Evolutionary conservation across 2,797 vertebrate genomes (phyloP), one percentile per base, ranked within the genome.

Genomic region (Typhlichthys eigenmanni): DNA sequence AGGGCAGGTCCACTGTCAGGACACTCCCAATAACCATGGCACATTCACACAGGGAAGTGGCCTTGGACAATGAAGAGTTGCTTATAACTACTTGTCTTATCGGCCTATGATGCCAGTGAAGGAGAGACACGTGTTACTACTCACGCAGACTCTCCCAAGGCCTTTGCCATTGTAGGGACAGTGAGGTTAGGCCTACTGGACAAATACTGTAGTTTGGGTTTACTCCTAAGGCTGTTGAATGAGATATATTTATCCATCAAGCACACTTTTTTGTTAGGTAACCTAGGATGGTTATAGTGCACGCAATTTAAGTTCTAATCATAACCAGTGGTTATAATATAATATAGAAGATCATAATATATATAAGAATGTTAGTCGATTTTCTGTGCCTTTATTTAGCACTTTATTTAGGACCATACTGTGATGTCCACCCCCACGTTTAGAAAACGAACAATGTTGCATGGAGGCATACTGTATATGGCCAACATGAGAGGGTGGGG

Each of bases 61-160:
- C 85, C 88, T 87, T 81, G 85, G 83, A 92, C 90, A 92, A 90
- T 88, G 80, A 86, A 72, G 62, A 82, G 80, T 74, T 91, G 88
- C 89, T 69, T 88, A 52, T 78, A 64, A 72, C 58, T 16, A 78
- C 86, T 70, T 62, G 71, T 89, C 81, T 88, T 88, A 90, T 90
- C 86, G 71, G 75, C 72, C 76, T 79, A 59, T 78, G 75, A 68
- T 65, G 52, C 47, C 66, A 64, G 74, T 61, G 78, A 82, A 75
- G 69, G 68, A 72, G 68, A 72, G 77, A 79, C 64, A 77, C 85
- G 85, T 89, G 80, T 72, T 55, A 70, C 66, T 58, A 69, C 68
- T 74, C 61, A 48, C 54, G 59, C 58, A 60, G 71, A 81, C 72
- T 81, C 80, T 84, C 84, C 80, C 81, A 79, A 76, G 79, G 76